Base-by-base conservation (phyloP, 2,113 vertebrate genomes). In the Pleuronectes platessa region DNA sequence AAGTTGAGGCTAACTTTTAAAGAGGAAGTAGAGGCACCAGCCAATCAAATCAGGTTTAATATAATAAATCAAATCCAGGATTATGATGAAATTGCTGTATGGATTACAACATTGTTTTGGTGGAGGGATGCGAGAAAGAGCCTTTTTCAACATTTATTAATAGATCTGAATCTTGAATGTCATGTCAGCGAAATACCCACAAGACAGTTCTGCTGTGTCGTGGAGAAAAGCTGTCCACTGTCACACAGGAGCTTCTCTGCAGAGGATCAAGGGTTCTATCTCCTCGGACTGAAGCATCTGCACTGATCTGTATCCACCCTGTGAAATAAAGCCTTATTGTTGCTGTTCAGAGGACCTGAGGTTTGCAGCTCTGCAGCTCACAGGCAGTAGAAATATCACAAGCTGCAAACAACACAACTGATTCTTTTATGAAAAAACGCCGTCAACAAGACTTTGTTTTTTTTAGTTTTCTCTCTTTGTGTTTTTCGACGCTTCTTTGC, bases 381-480 rank as follows among this genome's bases (percentile, higher is more conserved):
- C 27, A 75, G 53, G 45, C n/a, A 9, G 15, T 20, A 0, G 14
- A 55, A 26, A 66, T 62, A 78, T 70, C 61, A 74, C 62, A 71
- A 27, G 45, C 18, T 18, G 47, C 31, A 18, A 7, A 59, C 18
- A 7, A 59, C 18, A 63, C 18, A 23, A 69, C 53, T 9, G 24
- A 69, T 70, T 31, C 71, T 80, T 71, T 86, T 45, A 75, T 79
- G 21, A 53, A 87, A 71, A 77, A 51, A 35, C 47, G 7, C 24
- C 68, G 76, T 76, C 80, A 79, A 56, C 76, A 78, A 73, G 77
- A 71, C 71, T 49, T 23, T 77, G 68, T 68, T 55, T 56, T 23
- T 24, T 27, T 27, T 27, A 4, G 26, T 27, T 27, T 13, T 20
- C 11, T 27, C 9, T 61, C 53, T 85, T 56, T 68, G 24, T 65